A percentile compares a stretch with the other conserved stretches of the same genome.
These are phyloP conservation scores for Tenthredo scrophulariae DNA, from an alignment of 2,888 invertebrate species.

Conservation along the genomic window DNA sequence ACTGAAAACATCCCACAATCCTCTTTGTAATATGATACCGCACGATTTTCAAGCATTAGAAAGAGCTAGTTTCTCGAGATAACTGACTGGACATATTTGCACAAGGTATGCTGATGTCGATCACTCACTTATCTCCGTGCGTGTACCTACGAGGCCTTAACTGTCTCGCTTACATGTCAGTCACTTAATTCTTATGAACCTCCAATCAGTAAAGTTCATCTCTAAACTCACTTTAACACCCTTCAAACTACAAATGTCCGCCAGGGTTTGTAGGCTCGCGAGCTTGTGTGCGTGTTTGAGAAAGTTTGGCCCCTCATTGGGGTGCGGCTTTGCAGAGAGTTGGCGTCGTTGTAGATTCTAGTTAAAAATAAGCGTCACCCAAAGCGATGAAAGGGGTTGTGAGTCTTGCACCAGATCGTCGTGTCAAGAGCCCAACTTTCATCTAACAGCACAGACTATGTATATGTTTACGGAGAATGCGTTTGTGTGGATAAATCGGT, in stretches of 20 bases:
- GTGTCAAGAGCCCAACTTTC: not conserved
- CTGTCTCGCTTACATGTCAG: not conserved
- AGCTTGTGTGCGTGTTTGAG: not conserved
- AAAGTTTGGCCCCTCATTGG: not conserved
- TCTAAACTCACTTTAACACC: not conserved
- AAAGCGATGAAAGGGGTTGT: not conserved
- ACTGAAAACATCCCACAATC: not conserved
- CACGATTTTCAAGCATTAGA: not conserved
- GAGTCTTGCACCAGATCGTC: not conserved
- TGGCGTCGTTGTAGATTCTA: not conserved
- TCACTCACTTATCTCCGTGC: not conserved
- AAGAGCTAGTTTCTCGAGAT: not conserved
- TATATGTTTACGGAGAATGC: not conserved
- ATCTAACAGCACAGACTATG: not conserved
- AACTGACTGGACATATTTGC: not conserved
- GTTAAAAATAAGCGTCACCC: not conserved
- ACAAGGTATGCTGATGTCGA: not conserved
- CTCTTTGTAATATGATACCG: not conserved
- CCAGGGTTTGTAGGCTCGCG: not conserved
- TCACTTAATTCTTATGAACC: not conserved
- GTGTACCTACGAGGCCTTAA: not conserved
- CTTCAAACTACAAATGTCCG: not conserved
- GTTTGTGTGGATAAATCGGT: not conserved
- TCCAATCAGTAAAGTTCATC: not conserved
- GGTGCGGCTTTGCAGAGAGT: not conserved